phyloP scores from a whole-genome alignment of 2,888 invertebrate species.

The Caenorhabditis sp. region DNA sequence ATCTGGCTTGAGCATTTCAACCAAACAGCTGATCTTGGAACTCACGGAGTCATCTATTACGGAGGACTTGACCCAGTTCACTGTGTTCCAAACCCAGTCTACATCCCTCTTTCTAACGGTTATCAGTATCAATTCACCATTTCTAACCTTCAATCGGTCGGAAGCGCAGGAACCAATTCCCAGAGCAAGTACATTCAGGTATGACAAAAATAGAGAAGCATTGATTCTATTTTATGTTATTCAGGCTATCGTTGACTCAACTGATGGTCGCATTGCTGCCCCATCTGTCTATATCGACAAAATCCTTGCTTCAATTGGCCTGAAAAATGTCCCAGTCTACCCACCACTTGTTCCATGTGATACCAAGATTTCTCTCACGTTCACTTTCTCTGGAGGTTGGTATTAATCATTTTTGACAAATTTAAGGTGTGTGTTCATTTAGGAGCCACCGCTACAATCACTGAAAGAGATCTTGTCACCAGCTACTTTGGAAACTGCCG shows the following conservation, averaged over 20 bases:
- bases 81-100: conserved; percentile 45
- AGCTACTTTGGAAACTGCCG: conserved; percentile 32
- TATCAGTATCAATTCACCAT: conserved; percentile 42
- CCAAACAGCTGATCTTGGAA: conserved; percentile 58
- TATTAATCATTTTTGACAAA: no score
- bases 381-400: conserved; percentile 37
- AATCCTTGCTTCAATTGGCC: conserved; percentile 42
- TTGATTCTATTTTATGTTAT: no score
- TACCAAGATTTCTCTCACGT: conserved; percentile 44
- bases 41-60: conserved; percentile 62
- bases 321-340: conserved; percentile 33
- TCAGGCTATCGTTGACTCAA: conserved; percentile 34
- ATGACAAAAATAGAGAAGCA: no score
- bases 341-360: conserved; percentile 55
- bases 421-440: no score
- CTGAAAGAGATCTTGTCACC: conserved; percentile 51
- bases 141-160: conserved; percentile 25
- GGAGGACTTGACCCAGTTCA: conserved; percentile 60
- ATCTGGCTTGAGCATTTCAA: conserved; percentile 61
- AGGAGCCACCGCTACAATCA: conserved; percentile 32
- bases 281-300: conserved; percentile 32
- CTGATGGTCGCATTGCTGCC: conserved; percentile 10
- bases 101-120: conserved; percentile 24
- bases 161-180: conserved; percentile 39
- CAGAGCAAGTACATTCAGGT: conserved; percentile 42